Conservation (phyloP, 1,140 invertebrate species). For the Tribolium castaneum region DNA sequence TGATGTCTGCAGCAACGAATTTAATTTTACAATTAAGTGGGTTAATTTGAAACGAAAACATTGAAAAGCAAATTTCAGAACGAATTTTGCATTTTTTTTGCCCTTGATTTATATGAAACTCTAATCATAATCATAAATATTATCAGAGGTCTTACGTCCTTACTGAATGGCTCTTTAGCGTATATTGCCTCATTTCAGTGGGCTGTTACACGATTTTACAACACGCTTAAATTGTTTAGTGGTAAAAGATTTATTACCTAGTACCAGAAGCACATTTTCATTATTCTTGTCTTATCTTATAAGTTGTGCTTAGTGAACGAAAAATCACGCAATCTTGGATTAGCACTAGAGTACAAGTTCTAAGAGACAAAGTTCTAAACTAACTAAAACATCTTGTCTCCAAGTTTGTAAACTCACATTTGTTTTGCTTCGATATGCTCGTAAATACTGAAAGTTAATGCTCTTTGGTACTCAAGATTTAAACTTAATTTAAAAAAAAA, state of each 20-base stretch:
- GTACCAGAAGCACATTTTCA: neutral
- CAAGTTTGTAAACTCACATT: neutral
- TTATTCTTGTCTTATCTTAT: neutral
- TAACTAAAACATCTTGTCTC: neutral
- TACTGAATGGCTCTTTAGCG: neutral
- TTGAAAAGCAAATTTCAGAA: no score
- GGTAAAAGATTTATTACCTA: neutral
- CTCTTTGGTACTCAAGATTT: neutral
- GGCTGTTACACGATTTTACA: neutral
- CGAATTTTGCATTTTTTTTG: no score
- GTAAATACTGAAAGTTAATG: neutral
- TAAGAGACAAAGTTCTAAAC: neutral
- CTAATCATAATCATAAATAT: no score
- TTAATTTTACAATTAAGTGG: no score
- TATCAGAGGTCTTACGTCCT: no score
- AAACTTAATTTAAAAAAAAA: neutral
- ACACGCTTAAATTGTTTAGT: neutral
- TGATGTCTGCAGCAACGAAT: no score
- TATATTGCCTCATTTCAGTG: neutral
- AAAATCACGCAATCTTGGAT: neutral
- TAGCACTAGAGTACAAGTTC: neutral
- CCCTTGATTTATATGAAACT: no score
- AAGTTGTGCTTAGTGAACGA: neutral
- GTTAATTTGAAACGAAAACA: no score
- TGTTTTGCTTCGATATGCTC: neutral